Percentiles rank a stretch among this genome's conserved stretches.
Conservation (phyloP, 2,113 vertebrate genomes). For the Corydoras sp. region DNA sequence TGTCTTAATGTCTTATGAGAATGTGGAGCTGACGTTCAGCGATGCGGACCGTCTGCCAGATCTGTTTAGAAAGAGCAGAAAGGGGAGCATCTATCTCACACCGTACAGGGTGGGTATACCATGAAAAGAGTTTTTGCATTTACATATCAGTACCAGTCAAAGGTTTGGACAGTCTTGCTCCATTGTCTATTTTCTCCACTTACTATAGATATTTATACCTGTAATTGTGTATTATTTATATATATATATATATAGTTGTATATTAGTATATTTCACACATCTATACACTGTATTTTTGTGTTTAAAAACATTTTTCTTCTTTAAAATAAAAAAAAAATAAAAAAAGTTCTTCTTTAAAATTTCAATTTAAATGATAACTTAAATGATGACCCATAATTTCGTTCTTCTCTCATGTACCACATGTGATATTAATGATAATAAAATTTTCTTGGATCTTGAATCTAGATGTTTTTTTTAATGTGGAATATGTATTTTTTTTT, state of each 20-base stretch:
- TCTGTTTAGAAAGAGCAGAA: conserved; percentile 89
- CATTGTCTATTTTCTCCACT: not conserved
- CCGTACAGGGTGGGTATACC: conserved; percentile 82
- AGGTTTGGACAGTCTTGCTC: not conserved
- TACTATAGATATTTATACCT: not conserved
- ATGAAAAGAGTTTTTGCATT: not conserved
- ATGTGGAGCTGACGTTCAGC: conserved; percentile 85
- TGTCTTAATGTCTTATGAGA: conserved; percentile 83
- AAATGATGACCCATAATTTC: no score
- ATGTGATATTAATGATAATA: no score
- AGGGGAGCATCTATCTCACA: conserved; percentile 86
- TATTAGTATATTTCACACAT: no score
- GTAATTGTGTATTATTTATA: no score
- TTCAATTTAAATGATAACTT: no score
- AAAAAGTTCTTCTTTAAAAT: no score
- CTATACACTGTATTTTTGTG: no score
- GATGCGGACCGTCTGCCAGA: conserved; percentile 81
- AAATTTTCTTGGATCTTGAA: no score
- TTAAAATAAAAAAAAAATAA: no score
- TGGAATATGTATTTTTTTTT: conserved; percentile 8
- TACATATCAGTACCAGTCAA: not conserved
- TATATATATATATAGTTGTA: no score
- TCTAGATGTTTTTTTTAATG: not conserved
- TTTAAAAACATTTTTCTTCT: no score
- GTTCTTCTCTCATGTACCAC: no score